Conservation (phyloP, 2,797 vertebrate species). For the Glyptemys insculpta region DNA sequence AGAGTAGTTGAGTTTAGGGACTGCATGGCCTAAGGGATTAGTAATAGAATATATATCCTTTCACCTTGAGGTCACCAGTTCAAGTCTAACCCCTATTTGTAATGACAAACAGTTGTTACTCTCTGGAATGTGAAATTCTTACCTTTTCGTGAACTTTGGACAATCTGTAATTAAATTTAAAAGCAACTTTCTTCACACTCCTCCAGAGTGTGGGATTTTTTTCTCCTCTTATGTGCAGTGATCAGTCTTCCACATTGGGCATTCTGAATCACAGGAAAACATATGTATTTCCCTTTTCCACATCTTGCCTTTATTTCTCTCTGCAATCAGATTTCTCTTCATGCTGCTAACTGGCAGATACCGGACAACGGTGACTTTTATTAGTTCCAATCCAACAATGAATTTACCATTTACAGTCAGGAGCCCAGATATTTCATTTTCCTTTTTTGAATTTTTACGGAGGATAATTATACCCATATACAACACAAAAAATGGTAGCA, state of each 20-base stretch:
- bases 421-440: neutral
- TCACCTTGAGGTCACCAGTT: neutral
- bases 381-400: neutral
- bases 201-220: neutral
- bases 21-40: neutral
- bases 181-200: neutral
- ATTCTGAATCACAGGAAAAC: neutral
- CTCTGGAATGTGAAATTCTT: neutral
- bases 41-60: neutral
- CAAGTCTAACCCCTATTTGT: neutral
- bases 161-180: neutral
- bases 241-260: neutral
- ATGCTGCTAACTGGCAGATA: neutral
- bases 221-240: neutral
- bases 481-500: rapidly evolving
- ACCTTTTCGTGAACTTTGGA: neutral
- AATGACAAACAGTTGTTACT: neutral
- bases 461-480: neutral
- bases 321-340: neutral
- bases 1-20: neutral
- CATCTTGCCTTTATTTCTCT: neutral
- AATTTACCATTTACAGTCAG: neutral
- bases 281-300: neutral
- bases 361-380: neutral
- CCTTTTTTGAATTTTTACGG: neutral